phyloP scores from a whole-genome alignment of 2,888 invertebrate genomes.

The Drosophila meridionalis region DNA sequence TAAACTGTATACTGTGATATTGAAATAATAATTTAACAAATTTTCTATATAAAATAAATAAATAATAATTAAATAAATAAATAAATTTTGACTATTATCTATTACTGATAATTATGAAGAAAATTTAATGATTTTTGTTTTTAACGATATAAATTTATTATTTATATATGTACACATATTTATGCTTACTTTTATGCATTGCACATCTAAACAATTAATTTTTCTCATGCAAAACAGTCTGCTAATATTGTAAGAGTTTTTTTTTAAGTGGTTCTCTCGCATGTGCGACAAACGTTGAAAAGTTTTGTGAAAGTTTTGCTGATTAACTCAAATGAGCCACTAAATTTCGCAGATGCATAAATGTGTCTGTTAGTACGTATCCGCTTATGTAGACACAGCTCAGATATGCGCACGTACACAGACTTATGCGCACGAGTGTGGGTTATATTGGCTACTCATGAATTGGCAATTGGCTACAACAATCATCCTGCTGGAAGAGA shows the following conservation, averaged over 20 bases:
- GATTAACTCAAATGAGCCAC: constrained; percentile 52
- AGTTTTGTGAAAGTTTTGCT: constrained; percentile 73
- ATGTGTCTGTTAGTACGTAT: constrained; percentile 3
- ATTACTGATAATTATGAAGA: no score
- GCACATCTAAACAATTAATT: neutral
- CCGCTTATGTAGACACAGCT: neutral
- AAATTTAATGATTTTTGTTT: neutral
- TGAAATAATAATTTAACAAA: no score
- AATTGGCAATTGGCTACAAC: constrained; percentile 46
- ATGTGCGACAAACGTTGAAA: constrained; percentile 59
- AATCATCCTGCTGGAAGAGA: constrained; percentile 57
- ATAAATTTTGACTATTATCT: no score
- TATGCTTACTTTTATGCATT: neutral
- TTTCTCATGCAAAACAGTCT: constrained; percentile 6
- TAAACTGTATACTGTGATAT: neutral
- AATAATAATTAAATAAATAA: no score
- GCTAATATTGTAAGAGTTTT: constrained; percentile 13
- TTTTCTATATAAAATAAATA: neutral
- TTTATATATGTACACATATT: neutral
- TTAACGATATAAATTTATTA: neutral
- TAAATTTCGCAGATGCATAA: constrained; percentile 42
- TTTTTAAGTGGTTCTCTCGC: constrained; percentile 25
- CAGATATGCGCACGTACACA: constrained; percentile 7
- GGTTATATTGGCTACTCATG: constrained; percentile 13
- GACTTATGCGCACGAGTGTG: constrained; percentile 5